These are phyloP conservation scores for Hippocampus barbouri DNA, from an alignment of 2,113 vertebrate species.

Conservation along the genomic window DNA sequence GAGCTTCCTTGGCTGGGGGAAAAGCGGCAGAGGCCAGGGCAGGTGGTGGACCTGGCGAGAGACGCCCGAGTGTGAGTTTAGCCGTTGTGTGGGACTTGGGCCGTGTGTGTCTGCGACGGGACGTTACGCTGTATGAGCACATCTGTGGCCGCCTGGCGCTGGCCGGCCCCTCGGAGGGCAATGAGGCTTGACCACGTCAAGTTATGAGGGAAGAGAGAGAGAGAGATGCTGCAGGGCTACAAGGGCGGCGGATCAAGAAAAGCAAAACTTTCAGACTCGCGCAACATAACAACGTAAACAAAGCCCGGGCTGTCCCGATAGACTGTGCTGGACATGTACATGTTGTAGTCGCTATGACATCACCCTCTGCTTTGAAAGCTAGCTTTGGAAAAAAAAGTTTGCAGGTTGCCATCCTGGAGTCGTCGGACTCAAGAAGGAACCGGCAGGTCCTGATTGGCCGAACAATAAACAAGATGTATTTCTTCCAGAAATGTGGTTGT, in stretches of 20 bases:
- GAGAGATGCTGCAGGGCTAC: conserved; percentile 15
- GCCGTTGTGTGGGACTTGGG: conserved; percentile 25
- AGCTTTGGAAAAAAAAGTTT: background rate
- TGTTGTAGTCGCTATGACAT: background rate
- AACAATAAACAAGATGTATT: no score
- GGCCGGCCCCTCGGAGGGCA: conserved; percentile 27
- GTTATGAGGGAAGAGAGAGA: background rate
- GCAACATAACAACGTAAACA: background rate
- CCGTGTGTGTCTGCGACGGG: conserved; percentile 10
- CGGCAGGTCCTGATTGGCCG: no score
- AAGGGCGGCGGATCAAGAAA: conserved; percentile 1
- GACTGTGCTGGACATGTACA: background rate
- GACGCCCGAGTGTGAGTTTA: conserved; percentile 10
- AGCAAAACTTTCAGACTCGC: background rate
- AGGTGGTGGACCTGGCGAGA: conserved; percentile 61
- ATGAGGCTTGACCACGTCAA: conserved; percentile 36
- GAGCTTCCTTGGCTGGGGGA: conserved; percentile 63
- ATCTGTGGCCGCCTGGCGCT: conserved; percentile 24
- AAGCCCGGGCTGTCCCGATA: background rate
- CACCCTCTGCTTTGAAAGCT: background rate
- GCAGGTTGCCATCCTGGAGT: background rate
- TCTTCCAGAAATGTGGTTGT: no score
- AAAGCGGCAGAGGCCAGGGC: conserved; percentile 49
- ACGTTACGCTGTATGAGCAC: conserved; percentile 33
- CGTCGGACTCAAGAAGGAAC: background rate